Base-by-base conservation (phyloP, 1,140 invertebrate genomes). In the Drosophila bipectinata region DNA sequence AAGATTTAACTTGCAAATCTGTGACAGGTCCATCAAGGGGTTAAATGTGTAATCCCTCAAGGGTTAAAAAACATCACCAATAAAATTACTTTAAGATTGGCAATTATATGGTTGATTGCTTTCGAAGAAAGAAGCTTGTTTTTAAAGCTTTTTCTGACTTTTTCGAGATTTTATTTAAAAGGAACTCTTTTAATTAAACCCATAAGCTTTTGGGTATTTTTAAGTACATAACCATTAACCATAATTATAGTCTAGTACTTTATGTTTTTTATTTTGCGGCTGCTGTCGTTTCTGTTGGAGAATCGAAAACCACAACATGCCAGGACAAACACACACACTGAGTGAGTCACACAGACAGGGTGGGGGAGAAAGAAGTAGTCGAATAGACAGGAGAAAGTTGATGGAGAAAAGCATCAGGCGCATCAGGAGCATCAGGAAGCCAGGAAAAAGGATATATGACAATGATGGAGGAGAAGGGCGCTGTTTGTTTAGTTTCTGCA, bases 371-470 rank as follows among this genome's bases (percentile, higher is more conserved):
- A 47, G 7, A 7, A 21, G 10, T 4, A 9, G 9, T 37, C 34
- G 3, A 7, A 10, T 7, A 15, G 12, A 26, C 12, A 1, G 15
- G 32, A 4, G 54, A 15, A 28, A 28, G 26, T 26, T 26, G 26
- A 26, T 5, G 26, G 26, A 26, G 30, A 12, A 32, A 12, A 21
- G 21, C 2, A n/a, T 8, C 10, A 32, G 12, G 24, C n/a, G 63
- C 47, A 47, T 45, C 44, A 21, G 41, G 44, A 15, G 26, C 61
- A 67, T 72, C 64, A 66, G 71, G 71, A 75, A 76, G 55, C 39
- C 47, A 59, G 60, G 59, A 48, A 49, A 61, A 72, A 48, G 62
- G 54, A 73, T 52, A 63, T 52, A 56, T 79, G 54, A 63, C 60
- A 63, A 63, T 63, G 41, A 59, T 47, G 49, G 47, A 37, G 47